Evolutionary conservation across 30 jellyfish, hydroid and myxozoan species (phyloP).

Genomic region (Cassiopea andromeda): DNA sequence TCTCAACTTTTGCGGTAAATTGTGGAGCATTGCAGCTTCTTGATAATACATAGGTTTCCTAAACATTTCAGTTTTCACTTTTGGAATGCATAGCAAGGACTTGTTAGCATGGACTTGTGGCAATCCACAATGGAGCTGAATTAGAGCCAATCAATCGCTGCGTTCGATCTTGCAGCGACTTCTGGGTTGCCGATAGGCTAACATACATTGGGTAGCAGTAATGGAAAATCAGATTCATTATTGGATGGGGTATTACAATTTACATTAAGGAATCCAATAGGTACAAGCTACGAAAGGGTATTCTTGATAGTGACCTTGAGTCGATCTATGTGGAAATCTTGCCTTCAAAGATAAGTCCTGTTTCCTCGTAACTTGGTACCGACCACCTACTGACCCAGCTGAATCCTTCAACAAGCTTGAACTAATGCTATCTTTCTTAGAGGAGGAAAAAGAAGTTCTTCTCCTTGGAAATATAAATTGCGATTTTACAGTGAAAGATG

Average conservation of each 20-base stretch:
- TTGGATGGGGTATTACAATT: neutral
- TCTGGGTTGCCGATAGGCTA: too few relatives aligned
- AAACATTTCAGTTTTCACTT: too few relatives aligned
- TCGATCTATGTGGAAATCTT: neutral
- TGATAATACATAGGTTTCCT: too few relatives aligned
- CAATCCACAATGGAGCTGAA: too few relatives aligned
- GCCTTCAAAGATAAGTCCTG: neutral
- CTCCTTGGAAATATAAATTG: conserved; percentile 11
- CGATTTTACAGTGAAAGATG: neutral
- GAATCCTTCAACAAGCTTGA: neutral
- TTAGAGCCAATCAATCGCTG: too few relatives aligned
- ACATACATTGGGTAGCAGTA: too few relatives aligned
- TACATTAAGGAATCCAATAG: neutral
- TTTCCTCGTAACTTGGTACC: neutral
- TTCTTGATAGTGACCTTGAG: neutral
- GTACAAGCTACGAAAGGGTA: conserved; percentile 1
- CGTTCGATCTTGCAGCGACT: too few relatives aligned
- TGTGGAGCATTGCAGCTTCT: too few relatives aligned
- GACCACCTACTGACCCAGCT: neutral
- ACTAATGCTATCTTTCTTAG: neutral
- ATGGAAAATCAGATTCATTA: too few relatives aligned
- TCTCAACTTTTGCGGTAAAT: too few relatives aligned
- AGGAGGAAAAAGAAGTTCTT: neutral
- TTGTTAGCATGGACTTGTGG: too few relatives aligned
- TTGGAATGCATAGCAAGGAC: too few relatives aligned